These are phyloP conservation scores for Tethya wilhelma DNA, from an alignment of 37 sponge, comb jelly and placozoan species.

Conservation along the genomic window DNA sequence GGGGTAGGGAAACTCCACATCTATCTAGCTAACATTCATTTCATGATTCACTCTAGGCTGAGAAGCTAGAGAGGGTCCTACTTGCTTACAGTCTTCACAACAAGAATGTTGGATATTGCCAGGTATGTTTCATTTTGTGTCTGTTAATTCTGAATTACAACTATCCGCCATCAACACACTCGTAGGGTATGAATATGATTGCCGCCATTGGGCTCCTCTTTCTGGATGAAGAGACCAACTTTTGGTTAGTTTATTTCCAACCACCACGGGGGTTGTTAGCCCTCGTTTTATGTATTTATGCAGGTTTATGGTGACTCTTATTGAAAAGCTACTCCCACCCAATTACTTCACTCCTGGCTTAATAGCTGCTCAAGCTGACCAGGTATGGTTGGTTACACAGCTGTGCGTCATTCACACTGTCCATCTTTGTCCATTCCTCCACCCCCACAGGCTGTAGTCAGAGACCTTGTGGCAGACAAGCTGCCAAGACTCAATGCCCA, in stretches of 20 bases:
- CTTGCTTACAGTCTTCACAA: conserved; percentile 53
- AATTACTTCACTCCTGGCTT: conserved; percentile 59
- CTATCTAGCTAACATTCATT: not conserved
- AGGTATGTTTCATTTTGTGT: conserved; percentile 33
- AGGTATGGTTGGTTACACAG: conserved; percentile 31
- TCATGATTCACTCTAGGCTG: conserved; percentile 9
- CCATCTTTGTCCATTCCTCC: not conserved
- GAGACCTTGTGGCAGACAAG: conserved; percentile 48
- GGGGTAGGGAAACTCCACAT: conserved; percentile 34
- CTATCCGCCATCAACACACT: too few relatives aligned
- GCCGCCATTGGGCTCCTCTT: conserved; percentile 74
- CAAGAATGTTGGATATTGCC: conserved; percentile 67
- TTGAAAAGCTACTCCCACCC: conserved; percentile 60
- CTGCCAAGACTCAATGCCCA: conserved; percentile 51
- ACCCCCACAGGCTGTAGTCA: conserved; percentile 19
- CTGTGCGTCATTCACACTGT: not conserved
- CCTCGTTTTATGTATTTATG: too few relatives aligned
- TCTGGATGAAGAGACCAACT: conserved; percentile 77
- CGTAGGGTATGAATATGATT: conserved; percentile 87
- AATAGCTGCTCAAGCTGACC: conserved; percentile 74
- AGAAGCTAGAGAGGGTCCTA: conserved; percentile 52
- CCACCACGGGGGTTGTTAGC: too few relatives aligned
- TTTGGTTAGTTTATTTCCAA: too few relatives aligned
- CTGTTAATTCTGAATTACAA: not conserved
- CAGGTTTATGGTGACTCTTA: conserved; percentile 68